Percentiles rank a stretch among this genome's conserved stretches.
Conservation (phyloP, 2,888 invertebrate species). For the Corythucha ciliata region DNA sequence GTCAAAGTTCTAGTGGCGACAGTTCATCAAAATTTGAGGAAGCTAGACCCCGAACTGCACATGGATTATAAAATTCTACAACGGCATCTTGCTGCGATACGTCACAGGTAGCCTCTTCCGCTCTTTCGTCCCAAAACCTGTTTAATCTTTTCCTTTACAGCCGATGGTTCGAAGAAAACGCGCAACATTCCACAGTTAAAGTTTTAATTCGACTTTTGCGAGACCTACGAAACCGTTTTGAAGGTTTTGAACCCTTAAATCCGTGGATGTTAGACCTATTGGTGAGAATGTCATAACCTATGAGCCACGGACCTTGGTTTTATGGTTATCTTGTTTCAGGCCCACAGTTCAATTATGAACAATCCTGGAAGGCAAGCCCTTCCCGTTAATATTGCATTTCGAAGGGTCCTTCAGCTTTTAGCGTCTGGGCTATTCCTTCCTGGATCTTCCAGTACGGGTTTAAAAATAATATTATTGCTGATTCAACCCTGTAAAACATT, state of each 20-base stretch:
- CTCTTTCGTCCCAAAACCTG: neutral
- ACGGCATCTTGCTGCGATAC: slow-evolving; percentile 83
- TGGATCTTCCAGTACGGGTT: slow-evolving; percentile 62
- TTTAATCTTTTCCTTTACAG: slow-evolving; percentile 41
- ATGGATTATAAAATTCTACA: slow-evolving; percentile 60
- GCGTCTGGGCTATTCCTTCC: slow-evolving; percentile 92
- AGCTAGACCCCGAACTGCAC: slow-evolving; percentile 79
- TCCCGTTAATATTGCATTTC: slow-evolving; percentile 84
- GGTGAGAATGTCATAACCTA: slow-evolving; percentile 39
- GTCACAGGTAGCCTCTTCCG: slow-evolving; percentile 54
- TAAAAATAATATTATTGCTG: neutral
- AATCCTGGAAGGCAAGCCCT: slow-evolving; percentile 88
- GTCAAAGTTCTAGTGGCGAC: slow-evolving; percentile 89
- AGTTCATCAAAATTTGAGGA: slow-evolving; percentile 83
- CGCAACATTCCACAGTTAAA: slow-evolving; percentile 93
- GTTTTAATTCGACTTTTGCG: slow-evolving; percentile 87
- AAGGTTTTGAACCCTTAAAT: slow-evolving; percentile 80
- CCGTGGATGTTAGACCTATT: slow-evolving; percentile 96
- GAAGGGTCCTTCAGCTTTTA: slow-evolving; percentile 79
- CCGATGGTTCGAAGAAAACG: slow-evolving; percentile 97
- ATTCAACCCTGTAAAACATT: neutral
- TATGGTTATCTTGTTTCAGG: slow-evolving; percentile 44
- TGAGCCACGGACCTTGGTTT: neutral
- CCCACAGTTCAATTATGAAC: slow-evolving; percentile 93
- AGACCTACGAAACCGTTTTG: slow-evolving; percentile 80